Conservation (phyloP, 2,888 invertebrate species). For the Ormyrus nitidulus region DNA sequence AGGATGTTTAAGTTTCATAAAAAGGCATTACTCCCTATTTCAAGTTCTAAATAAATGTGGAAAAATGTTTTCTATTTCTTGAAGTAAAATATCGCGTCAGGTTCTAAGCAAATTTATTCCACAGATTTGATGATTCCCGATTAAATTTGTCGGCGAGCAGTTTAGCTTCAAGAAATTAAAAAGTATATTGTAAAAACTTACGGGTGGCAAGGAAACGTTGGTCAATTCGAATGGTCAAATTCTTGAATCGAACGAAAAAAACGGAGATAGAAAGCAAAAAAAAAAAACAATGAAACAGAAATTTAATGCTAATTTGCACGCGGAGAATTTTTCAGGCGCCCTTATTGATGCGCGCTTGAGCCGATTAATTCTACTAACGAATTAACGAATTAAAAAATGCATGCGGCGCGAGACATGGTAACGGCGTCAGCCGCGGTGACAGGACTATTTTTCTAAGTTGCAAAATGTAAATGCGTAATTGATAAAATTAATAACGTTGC, state of each 20-base stretch:
- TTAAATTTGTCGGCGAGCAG: not conserved
- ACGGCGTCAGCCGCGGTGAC: slow-evolving; percentile 62
- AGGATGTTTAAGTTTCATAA: no score
- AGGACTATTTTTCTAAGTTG: slow-evolving; percentile 75
- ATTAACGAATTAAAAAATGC: slow-evolving; percentile 12
- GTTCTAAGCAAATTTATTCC: no score
- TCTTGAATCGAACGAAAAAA: slow-evolving; percentile 24
- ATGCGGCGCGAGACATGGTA: slow-evolving; percentile 67
- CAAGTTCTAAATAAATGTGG: no score
- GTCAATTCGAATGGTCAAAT: slow-evolving; percentile 58
- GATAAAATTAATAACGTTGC: slow-evolving; percentile 74
- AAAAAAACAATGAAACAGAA: not conserved
- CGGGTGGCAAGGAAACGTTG: slow-evolving; percentile 47
- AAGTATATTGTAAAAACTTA: slow-evolving; percentile 12
- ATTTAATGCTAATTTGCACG: slow-evolving; percentile 34
- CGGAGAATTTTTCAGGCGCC: slow-evolving; percentile 42
- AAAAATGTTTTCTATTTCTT: no score
- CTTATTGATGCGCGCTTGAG: not conserved
- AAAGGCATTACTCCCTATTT: no score
- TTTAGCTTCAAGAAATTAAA: slow-evolving; percentile 16
- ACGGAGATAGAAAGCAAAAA: not conserved
- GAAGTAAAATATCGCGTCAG: no score
- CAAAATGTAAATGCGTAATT: slow-evolving; percentile 65
- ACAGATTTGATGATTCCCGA: no score
- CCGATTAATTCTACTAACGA: slow-evolving; percentile 14